phyloP scores from a whole-genome alignment of 2,888 invertebrate species.

The Marronus borbonicus region DNA sequence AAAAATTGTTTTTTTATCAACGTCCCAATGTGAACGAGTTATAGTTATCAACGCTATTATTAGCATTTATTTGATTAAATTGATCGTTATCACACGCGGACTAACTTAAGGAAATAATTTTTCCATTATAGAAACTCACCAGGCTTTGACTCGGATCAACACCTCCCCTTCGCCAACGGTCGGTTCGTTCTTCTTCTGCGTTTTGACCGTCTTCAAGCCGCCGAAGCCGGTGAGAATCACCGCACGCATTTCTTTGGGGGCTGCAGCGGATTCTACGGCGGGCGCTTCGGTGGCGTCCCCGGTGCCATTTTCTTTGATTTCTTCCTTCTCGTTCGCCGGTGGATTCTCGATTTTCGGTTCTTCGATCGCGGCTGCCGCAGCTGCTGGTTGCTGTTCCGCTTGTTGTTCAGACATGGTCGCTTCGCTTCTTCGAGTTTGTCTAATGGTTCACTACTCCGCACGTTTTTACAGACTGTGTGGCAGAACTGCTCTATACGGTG shows the following conservation, averaged over 20 bases:
- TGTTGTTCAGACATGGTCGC: slow-evolving; percentile 51
- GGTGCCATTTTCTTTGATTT: slow-evolving; percentile 69
- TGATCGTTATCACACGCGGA: neutral
- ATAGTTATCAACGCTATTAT: too few species aligned
- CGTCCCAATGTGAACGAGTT: too few species aligned
- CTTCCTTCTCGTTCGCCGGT: slow-evolving; percentile 58
- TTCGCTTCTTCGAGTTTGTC: neutral
- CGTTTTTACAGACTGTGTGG: neutral
- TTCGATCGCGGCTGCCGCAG: slow-evolving; percentile 59
- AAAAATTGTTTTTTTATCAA: too few species aligned
- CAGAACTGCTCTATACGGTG: too few species aligned
- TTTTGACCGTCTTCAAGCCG: slow-evolving; percentile 88
- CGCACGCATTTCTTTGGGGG: slow-evolving; percentile 88
- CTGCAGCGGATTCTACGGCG: slow-evolving; percentile 69
- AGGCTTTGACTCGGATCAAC: slow-evolving; percentile 87
- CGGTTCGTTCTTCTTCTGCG: slow-evolving; percentile 86
- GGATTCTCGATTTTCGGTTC: slow-evolving; percentile 60
- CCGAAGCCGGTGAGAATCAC: slow-evolving; percentile 90
- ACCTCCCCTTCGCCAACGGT: slow-evolving; percentile 82
- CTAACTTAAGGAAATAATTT: neutral
- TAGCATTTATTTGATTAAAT: too few species aligned
- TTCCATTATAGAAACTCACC: slow-evolving; percentile 76
- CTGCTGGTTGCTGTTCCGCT: slow-evolving; percentile 58
- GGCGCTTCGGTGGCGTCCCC: slow-evolving; percentile 68
- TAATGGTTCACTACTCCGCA: neutral